phyloP scores from a whole-genome alignment of 2,888 invertebrate species.

The Zaprionus obscuricornis region DNA sequence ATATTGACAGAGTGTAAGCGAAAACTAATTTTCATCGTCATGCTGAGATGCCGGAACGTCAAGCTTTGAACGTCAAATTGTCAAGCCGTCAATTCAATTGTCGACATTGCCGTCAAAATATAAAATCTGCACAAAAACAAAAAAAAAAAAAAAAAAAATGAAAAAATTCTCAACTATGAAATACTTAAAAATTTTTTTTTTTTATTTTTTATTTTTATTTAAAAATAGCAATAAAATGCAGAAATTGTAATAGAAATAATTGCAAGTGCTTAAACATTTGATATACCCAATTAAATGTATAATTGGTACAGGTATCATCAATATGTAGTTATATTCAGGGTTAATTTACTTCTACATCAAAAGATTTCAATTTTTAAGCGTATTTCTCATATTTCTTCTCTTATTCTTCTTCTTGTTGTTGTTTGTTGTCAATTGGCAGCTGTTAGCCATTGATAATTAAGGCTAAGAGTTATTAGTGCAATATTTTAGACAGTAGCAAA shows the following conservation, averaged over 20 bases:
- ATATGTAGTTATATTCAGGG: too few relatives aligned
- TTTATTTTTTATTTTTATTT: too few relatives aligned
- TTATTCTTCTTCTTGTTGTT: too few relatives aligned
- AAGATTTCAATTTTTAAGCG: too few relatives aligned
- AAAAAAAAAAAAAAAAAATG: not conserved
- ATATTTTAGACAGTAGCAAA: conserved; percentile 45
- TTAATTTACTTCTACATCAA: too few relatives aligned
- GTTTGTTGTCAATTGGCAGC: conserved; percentile 14
- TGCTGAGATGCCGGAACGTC: conserved; percentile 19
- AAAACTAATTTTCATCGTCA: conserved; percentile 49
- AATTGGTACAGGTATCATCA: too few relatives aligned
- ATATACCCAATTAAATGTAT: too few relatives aligned
- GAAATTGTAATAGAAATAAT: too few relatives aligned
- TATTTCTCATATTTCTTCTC: too few relatives aligned
- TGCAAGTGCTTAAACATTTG: too few relatives aligned
- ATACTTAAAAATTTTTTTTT: too few relatives aligned
- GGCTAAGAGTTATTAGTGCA: conserved; percentile 37
- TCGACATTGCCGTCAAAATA: conserved; percentile 20
- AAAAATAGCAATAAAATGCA: too few relatives aligned
- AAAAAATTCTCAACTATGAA: conserved; percentile 7
- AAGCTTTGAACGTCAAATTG: conserved; percentile 21
- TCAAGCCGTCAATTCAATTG: conserved; percentile 26
- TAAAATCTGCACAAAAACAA: not conserved
- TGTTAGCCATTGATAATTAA: conserved; percentile 33
- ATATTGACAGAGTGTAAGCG: conserved; percentile 47